Conservation (phyloP, 2,113 vertebrate genomes). For the Corythaeola cristata region DNA sequence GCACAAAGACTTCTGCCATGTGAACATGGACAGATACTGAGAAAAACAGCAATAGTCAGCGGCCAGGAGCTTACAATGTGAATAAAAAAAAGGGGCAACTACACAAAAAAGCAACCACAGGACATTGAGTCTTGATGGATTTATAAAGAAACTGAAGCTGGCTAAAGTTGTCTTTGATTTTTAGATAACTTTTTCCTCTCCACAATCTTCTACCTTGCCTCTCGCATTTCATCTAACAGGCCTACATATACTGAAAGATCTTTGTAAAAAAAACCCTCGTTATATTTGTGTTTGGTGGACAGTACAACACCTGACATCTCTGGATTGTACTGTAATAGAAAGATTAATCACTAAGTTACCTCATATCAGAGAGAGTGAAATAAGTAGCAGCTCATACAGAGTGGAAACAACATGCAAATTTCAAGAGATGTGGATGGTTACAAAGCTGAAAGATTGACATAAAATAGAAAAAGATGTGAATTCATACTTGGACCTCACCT, state of each 20-base stretch:
- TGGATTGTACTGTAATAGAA: background rate
- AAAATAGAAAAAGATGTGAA: background rate
- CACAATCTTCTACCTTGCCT: background rate
- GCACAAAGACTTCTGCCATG: background rate
- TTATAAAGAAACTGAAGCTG: background rate
- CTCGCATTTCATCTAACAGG: background rate
- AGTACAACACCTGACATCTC: fast-evolving
- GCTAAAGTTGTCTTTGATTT: background rate
- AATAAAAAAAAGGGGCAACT: background rate
- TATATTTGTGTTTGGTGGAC: fast-evolving
- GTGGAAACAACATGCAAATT: background rate
- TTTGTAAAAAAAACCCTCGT: background rate
- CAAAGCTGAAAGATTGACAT: background rate
- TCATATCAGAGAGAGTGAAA: background rate
- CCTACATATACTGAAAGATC: background rate
- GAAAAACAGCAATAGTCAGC: background rate
- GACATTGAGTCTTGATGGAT: background rate
- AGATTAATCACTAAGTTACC: background rate
- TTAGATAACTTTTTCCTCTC: background rate
- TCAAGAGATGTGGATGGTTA: background rate
- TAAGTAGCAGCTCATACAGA: background rate
- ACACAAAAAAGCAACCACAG: background rate
- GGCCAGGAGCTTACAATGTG: background rate
- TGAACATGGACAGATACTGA: background rate
- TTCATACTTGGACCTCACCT: background rate